phyloP scores from a whole-genome alignment of 2,888 invertebrate genomes.

The Drosophila testacea region DNA sequence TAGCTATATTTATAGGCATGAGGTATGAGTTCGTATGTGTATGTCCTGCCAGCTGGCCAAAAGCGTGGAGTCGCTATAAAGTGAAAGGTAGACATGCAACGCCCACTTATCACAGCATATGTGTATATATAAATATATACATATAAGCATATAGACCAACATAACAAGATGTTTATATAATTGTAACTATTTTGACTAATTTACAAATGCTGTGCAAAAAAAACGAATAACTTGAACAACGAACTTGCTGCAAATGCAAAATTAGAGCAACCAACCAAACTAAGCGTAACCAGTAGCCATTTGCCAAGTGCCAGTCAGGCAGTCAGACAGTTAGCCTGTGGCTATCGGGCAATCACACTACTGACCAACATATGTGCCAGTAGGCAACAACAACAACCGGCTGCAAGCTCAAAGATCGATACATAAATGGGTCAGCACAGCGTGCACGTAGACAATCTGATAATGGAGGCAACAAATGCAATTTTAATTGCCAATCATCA shows the following conservation, averaged over 20 bases:
- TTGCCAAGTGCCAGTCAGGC: constrained; percentile 23
- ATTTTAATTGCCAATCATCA: constrained; percentile 76
- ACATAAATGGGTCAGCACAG: constrained; percentile 61
- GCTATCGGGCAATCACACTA: constrained; percentile 65
- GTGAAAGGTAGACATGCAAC: constrained; percentile 75
- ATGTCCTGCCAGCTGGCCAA: constrained; percentile 55
- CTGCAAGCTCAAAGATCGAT: constrained; percentile 46
- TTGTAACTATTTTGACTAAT: constrained; percentile 67
- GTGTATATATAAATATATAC: constrained; percentile 4
- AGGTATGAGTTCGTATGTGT: background rate
- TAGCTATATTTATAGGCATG: constrained; percentile 10
- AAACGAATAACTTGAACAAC: constrained; percentile 46
- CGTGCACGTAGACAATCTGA: constrained; percentile 64
- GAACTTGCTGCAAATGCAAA: constrained; percentile 36
- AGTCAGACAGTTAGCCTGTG: constrained; percentile 22
- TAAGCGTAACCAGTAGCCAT: constrained; percentile 56
- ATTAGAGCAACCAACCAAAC: constrained; percentile 39
- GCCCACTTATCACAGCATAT: constrained; percentile 63
- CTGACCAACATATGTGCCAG: constrained; percentile 65
- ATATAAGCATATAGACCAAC: constrained; percentile 22
- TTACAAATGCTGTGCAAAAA: constrained; percentile 39
- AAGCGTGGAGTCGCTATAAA: constrained; percentile 42
- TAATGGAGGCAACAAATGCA: constrained; percentile 59
- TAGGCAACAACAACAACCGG: constrained; percentile 38
- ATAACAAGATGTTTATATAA: constrained; percentile 69